A percentile compares a stretch with the other conserved stretches of the same genome.
These are phyloP conservation scores for Acrocephalus arundinaceus DNA, from an alignment of 2,113 vertebrate genomes.

Conservation along the genomic window DNA sequence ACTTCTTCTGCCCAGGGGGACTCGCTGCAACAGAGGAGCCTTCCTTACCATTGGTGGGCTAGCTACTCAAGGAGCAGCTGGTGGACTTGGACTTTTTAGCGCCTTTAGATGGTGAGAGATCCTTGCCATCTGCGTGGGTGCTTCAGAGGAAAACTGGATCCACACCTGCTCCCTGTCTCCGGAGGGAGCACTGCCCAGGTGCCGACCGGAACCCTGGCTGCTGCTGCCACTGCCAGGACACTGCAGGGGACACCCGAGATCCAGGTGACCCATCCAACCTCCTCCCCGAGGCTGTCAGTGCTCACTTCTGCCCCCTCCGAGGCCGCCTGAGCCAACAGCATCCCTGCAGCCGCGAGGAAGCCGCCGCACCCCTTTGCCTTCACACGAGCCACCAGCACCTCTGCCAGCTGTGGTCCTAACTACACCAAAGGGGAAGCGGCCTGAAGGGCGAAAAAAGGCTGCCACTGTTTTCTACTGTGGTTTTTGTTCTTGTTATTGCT, in stretches of 20 bases:
- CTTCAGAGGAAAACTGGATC: background rate
- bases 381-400: rapidly evolving
- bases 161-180: rapidly evolving
- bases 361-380: background rate
- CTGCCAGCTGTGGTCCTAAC: rapidly evolving
- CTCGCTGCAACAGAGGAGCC: rapidly evolving
- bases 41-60: background rate
- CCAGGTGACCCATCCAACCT: rapidly evolving
- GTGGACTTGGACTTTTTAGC: background rate
- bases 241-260: rapidly evolving
- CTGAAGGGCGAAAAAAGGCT: rapidly evolving
- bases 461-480: too few species aligned
- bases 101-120: rapidly evolving
- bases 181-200: background rate
- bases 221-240: background rate
- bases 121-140: rapidly evolving
- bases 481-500: background rate
- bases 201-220: background rate
- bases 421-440: background rate
- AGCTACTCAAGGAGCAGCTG: rapidly evolving
- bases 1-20: background rate
- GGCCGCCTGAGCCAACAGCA: background rate
- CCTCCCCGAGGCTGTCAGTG: too few species aligned
- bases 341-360: background rate
- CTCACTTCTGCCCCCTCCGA: rapidly evolving